A percentile compares a stretch with the other conserved stretches of the same genome.
phyloP scores from a whole-genome alignment of 2,113 vertebrate genomes.

The Cichladusa arquata region DNA sequence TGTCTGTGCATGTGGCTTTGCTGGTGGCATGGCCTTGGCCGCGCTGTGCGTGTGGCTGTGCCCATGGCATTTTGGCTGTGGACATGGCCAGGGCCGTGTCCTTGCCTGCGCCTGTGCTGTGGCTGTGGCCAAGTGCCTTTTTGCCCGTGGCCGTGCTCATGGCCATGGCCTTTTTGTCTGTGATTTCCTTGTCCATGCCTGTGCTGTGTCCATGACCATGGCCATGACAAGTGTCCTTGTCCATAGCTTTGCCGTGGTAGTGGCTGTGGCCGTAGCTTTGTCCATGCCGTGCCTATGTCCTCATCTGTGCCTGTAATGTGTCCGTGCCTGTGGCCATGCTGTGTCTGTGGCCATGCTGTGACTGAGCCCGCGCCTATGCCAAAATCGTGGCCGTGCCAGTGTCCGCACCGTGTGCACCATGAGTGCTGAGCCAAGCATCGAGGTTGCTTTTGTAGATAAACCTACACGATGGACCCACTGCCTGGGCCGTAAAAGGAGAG shows the following conservation, averaged over 20 bases:
- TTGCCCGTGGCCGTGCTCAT: neutral
- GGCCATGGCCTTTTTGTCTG: neutral
- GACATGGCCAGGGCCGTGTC: neutral
- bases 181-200: neutral
- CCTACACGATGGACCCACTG: too few relatives aligned
- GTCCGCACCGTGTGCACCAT: neutral
- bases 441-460: neutral
- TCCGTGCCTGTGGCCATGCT: neutral
- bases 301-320: too few relatives aligned
- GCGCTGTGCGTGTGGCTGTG: neutral
- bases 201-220: neutral
- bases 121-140: neutral
- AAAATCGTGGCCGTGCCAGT: accelerated
- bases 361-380: accelerated
- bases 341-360: too few relatives aligned
- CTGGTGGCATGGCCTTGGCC: neutral
- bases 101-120: neutral
- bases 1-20: neutral
- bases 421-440: neutral
- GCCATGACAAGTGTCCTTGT: neutral
- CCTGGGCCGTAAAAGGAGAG: neutral
- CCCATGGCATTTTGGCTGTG: neutral
- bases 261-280: neutral
- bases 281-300: neutral
- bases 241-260: neutral